Conservation (phyloP, 2,113 vertebrate genomes). For the Ciconia boyciana region DNA sequence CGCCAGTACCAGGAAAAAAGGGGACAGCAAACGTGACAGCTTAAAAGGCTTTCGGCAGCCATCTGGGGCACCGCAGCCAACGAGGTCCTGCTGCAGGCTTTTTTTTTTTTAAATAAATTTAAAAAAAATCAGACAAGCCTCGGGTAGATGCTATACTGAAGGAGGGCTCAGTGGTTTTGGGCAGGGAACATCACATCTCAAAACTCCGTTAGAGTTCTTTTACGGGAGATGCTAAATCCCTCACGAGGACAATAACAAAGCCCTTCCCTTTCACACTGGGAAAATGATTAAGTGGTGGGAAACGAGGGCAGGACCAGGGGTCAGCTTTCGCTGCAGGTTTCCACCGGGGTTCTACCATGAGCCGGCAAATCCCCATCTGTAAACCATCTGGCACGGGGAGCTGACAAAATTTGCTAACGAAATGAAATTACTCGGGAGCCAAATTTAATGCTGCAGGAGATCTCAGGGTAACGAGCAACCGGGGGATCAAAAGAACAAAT, state of each 20-base stretch:
- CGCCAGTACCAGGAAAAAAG: background rate
- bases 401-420: fast-evolving
- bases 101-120: background rate
- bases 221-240: background rate
- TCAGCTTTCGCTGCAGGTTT: background rate
- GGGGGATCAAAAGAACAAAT: background rate
- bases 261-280: background rate
- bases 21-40: background rate
- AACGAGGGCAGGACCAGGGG: background rate
- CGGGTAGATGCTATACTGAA: background rate
- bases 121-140: background rate
- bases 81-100: background rate
- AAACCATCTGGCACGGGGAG: background rate
- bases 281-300: background rate
- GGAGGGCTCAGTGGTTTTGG: background rate
- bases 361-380: fast-evolving
- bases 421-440: background rate
- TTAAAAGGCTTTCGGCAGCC: background rate
- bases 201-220: background rate
- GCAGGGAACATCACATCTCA: background rate
- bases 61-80: background rate
- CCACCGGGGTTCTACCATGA: fast-evolving
- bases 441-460: background rate
- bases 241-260: background rate
- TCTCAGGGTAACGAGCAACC: fast-evolving